phyloP scores from a whole-genome alignment of 1,140 invertebrate genomes.

The Papilio xuthus region DNA sequence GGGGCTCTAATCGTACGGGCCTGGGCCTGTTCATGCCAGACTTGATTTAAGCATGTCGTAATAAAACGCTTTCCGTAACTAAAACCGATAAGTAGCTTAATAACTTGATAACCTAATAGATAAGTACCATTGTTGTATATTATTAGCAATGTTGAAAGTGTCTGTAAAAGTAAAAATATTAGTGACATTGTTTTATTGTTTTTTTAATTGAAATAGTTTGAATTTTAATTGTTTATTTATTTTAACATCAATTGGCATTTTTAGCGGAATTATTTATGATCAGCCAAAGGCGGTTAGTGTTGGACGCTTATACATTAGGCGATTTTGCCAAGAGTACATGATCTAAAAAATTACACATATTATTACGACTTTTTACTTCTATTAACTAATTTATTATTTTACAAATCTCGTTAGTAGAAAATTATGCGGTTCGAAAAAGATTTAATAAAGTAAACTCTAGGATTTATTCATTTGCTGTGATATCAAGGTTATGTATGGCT shows the following conservation, averaged over 20 bases:
- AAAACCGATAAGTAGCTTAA: constrained; percentile 30
- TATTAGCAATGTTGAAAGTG: not conserved
- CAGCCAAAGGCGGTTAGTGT: too few species aligned
- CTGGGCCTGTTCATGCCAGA: not conserved
- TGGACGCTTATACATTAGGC: too few species aligned
- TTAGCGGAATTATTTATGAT: too few species aligned
- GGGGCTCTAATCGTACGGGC: not conserved
- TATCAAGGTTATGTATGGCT: not conserved
- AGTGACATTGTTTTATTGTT: not conserved
- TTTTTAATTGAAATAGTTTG: not conserved
- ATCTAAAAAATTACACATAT: too few species aligned
- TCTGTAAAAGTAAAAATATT: too few species aligned
- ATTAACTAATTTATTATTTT: too few species aligned
- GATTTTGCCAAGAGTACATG: too few species aligned
- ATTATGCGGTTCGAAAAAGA: too few species aligned
- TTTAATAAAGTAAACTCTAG: not conserved
- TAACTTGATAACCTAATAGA: not conserved
- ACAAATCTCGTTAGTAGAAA: too few species aligned
- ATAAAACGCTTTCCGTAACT: constrained; percentile 29
- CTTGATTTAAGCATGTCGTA: constrained; percentile 18
- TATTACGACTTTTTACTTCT: too few species aligned
- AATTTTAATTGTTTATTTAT: too few species aligned
- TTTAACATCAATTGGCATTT: too few species aligned
- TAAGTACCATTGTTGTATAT: not conserved
- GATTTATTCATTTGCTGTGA: not conserved